These are phyloP conservation scores for Pogonomyrmex californicus DNA, from an alignment of 1,140 invertebrate genomes.

Conservation along the genomic window DNA sequence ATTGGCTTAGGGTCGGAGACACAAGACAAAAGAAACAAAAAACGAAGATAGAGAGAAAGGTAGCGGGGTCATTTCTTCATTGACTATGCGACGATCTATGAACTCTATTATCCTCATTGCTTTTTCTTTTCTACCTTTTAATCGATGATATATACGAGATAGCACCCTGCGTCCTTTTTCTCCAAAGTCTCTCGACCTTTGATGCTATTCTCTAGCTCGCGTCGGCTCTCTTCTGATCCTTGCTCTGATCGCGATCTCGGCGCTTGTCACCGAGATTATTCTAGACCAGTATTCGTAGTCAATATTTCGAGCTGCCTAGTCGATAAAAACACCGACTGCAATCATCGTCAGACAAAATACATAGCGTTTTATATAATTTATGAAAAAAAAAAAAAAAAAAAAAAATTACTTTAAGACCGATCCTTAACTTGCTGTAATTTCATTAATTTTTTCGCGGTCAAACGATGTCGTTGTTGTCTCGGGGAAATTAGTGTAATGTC, in stretches of 20 bases:
- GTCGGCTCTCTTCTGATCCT: slow-evolving; percentile 79
- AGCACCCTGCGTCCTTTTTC: slow-evolving; percentile 48
- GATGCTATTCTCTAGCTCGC: slow-evolving; percentile 48
- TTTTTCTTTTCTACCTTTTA: slow-evolving; percentile 24
- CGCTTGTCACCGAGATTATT: slow-evolving; percentile 50
- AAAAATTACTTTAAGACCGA: slow-evolving; percentile 21
- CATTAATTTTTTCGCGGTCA: slow-evolving; percentile 10
- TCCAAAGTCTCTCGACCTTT: slow-evolving; percentile 61
- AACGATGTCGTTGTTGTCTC: background rate
- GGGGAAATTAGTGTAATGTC: slow-evolving; percentile 16
- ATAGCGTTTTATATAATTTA: background rate
- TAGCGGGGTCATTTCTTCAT: slow-evolving; percentile 20
- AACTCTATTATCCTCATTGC: background rate
- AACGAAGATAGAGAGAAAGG: slow-evolving; percentile 39
- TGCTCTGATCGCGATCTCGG: slow-evolving; percentile 72
- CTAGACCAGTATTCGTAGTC: slow-evolving; percentile 63
- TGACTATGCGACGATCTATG: slow-evolving; percentile 46
- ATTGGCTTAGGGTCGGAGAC: slow-evolving; percentile 39
- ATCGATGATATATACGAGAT: slow-evolving; percentile 18
- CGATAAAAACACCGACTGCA: slow-evolving; percentile 33
- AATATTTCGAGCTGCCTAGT: background rate
- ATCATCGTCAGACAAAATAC: background rate
- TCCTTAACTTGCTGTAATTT: slow-evolving; percentile 3
- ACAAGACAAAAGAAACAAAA: slow-evolving; percentile 30
- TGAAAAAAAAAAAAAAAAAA: slow-evolving; percentile 4